Evolutionary conservation across 2,797 vertebrate species (phyloP), one percentile per base, ranked within the genome.

Genomic region (Rhinella marina): DNA sequence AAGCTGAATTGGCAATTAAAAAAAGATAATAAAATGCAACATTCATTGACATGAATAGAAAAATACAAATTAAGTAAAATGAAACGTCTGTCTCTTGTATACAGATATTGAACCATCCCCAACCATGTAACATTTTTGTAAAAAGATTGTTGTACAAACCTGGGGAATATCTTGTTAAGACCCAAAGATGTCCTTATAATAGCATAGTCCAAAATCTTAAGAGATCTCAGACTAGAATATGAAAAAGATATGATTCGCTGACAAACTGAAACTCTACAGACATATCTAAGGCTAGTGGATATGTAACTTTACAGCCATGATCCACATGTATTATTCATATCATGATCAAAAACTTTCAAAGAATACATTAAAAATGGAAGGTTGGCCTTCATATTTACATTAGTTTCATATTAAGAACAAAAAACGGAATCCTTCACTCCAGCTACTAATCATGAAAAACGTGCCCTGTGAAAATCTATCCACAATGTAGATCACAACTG

Each of bases 401-500:
- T 8, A 17, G 52, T 27, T 68, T 23, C 8, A 52, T 82, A 29
- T 70, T 56, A 21, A 73, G 57, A 61, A 81, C 29, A 64, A 59
- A 59, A 12, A 41, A 48, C 21, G 41, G 11, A 32, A 32, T 83
- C 10, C 29, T 57, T 57, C 1, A 73, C 66, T 73, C 52, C 82
- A 84, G 68, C 54, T 84, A 84, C 82, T 73, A 73, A 75, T 27
- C 27, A 83, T 32, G 50, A 84, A 86, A 59, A 57, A 73, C 21
- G 83, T 70, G 56, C 41, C 27, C 16, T 50, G 29, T 83, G 87
- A 25, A 79, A 88, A 68, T 27, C 91, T 89, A 91, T 89, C 76
- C 86, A 87, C 87, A 91, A 92, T 86, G 91, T 90, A 91, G 90
- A 92, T 91, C 3, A 90, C 91, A 90, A 66, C 50, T 19, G 17